Evolutionary conservation across 2,113 vertebrate genomes (phyloP), one percentile per base, ranked within the genome.

Genomic region (Malurus cyaneus): DNA sequence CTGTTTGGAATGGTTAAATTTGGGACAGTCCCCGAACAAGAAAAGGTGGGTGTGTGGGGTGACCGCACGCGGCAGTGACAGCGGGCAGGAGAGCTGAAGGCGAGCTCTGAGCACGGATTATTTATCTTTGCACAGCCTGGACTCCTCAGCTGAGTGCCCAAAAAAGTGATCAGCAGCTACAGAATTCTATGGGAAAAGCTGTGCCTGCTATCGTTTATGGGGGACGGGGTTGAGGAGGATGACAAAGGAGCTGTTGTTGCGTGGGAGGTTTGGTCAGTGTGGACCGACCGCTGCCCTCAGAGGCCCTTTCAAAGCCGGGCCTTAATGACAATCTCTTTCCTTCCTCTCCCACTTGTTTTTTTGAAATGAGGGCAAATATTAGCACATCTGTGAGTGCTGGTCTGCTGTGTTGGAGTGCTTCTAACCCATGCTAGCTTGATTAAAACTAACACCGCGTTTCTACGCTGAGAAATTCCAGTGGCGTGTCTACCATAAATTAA

Each of bases 41-140:
- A 23, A 65, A 14, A 34, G 0, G 0, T 10, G 46, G 3, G 0
- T 6, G 26, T 7, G 5, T 2, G 5, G 32, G n/a, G 54, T 36
- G 44, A 8, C 24, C 23, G 49, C 39, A 5, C 2, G 0, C 2
- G 11, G 28, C 82, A 50, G 57, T 25, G 62, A 4, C 0, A 2
- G n/a, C 28, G 26, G 2, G 1, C 34, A 28, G 81, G 34, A 0
- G 0, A 73, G 65, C 34, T 76, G 8, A 28, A 53, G 53, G 26
- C 25, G 83, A 88, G 65, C 39, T 80, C 19, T 54, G 32, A 28
- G 25, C 21, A 2, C 1, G 0, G 32, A 3, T 36, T 73, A 6
- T 46, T 57, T 50, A 9, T 23, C 72, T 56, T n/a, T 54, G 12
- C 6, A 2, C 20, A 26, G 39, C 42, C 61, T 32, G 31, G 15